These are phyloP conservation scores for Brenthis daphne DNA, from an alignment of 2,888 invertebrate genomes.

Conservation along the genomic window DNA sequence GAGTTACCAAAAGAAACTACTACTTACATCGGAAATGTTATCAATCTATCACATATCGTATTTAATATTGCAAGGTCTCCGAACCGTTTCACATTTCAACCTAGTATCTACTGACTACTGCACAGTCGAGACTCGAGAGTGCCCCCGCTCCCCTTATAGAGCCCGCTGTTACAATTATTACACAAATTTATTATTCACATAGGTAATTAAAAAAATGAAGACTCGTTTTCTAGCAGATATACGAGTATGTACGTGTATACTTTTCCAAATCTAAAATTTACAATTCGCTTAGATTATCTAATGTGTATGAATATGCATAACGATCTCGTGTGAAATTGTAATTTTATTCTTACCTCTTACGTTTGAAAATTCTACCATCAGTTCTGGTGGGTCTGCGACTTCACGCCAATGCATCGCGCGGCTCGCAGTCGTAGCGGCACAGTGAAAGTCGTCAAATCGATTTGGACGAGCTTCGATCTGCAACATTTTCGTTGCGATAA, in stretches of 20 bases:
- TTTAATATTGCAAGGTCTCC: constrained; percentile 7
- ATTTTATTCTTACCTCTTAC: not conserved
- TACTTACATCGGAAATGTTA: too few species aligned
- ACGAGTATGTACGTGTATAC: not conserved
- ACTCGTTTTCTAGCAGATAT: not conserved
- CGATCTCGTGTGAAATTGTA: not conserved
- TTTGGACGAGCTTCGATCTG: constrained; percentile 61
- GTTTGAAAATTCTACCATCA: not conserved
- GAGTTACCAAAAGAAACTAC: too few species aligned
- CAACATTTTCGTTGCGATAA: constrained; percentile 67
- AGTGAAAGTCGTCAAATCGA: constrained; percentile 71
- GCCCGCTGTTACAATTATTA: too few species aligned
- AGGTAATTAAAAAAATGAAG: not conserved
- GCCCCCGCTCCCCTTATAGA: too few species aligned
- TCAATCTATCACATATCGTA: not conserved
- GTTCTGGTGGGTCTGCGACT: too few species aligned
- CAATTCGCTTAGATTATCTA: constrained; percentile 4
- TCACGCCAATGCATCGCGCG: constrained; percentile 44
- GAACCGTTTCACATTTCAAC: constrained; percentile 6
- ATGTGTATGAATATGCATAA: not conserved
- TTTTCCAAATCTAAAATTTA: not conserved
- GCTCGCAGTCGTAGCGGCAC: constrained; percentile 38
- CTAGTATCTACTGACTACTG: not conserved
- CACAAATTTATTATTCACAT: too few species aligned
- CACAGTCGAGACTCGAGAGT: too few species aligned